Percentiles rank a stretch among this genome's conserved stretches.
Evolutionary conservation across 2,113 vertebrate species (phyloP).

Genomic region (Potamarius usumacintae): DNA sequence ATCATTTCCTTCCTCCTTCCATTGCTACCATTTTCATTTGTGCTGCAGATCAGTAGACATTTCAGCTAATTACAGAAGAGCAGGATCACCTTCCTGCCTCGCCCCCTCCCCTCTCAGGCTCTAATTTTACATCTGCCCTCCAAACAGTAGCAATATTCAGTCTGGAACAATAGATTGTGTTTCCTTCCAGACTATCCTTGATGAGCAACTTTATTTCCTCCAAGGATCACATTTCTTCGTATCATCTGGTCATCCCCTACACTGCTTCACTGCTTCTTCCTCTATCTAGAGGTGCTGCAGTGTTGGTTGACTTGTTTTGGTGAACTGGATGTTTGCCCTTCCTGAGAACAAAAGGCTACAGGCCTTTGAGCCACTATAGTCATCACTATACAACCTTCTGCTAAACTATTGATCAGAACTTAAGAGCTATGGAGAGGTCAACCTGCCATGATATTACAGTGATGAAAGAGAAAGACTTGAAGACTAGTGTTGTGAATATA

Average conservation of each 20-base stretch:
- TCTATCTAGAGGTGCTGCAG: slow-evolving; percentile 51
- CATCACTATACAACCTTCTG: slow-evolving; percentile 70
- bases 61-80: slow-evolving; percentile 64
- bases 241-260: slow-evolving; percentile 44
- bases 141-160: slow-evolving; percentile 66
- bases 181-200: slow-evolving; percentile 61
- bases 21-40: background rate
- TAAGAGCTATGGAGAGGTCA: slow-evolving; percentile 61
- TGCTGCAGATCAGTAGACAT: slow-evolving; percentile 52
- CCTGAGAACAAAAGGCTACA: slow-evolving; percentile 64
- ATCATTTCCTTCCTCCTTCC: too few species aligned
- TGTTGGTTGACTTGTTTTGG: slow-evolving; percentile 33
- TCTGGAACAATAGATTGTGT: slow-evolving; percentile 64
- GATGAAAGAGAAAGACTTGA: background rate
- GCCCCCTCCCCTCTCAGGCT: slow-evolving; percentile 39
- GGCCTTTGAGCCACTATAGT: slow-evolving; percentile 66
- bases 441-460: background rate
- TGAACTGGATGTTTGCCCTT: slow-evolving; percentile 44
- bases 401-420: slow-evolving; percentile 77
- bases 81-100: slow-evolving; percentile 65
- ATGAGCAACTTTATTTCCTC: slow-evolving; percentile 63
- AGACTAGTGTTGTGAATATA: background rate
- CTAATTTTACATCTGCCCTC: slow-evolving; percentile 50
- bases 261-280: slow-evolving; percentile 12
- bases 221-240: slow-evolving; percentile 47